Percentiles rank a stretch among this genome's conserved stretches.
Conservation (phyloP, 2,797 vertebrate genomes). For the Pseudotriccus pelzelni region DNA sequence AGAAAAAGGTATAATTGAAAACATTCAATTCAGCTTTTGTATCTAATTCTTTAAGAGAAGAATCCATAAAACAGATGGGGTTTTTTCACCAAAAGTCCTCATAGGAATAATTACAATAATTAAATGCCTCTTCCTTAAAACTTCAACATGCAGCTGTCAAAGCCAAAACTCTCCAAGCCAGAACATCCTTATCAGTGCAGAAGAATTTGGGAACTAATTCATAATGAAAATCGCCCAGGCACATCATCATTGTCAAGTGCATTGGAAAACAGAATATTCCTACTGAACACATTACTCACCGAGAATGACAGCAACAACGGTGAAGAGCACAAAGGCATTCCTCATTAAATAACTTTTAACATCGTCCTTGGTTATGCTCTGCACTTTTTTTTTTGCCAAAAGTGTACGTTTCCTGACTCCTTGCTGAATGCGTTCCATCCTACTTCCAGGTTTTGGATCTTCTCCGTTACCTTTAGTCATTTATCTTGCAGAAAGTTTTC, state of each 20-base stretch:
- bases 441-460: conserved; percentile 79
- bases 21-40: not conserved
- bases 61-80: not conserved
- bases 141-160: not conserved
- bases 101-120: not conserved
- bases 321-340: conserved; percentile 96
- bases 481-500: conserved; percentile 9
- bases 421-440: conserved; percentile 91
- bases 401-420: conserved; percentile 92
- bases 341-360: conserved; percentile 88
- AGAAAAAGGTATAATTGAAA: not conserved
- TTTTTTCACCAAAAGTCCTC: not conserved
- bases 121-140: not conserved
- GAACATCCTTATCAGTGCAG: conserved; percentile 26
- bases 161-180: not conserved
- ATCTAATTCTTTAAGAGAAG: not conserved
- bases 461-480: conserved; percentile 90
- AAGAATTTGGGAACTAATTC: conserved; percentile 17
- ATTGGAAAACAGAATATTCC: conserved; percentile 47
- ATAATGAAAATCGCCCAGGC: conserved; percentile 39
- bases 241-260: conserved; percentile 46
- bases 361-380: conserved; percentile 93
- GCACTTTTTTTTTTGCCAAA: conserved; percentile 93
- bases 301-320: conserved; percentile 87
- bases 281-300: conserved; percentile 81